Evolutionary conservation across 2,888 invertebrate species (phyloP).

Genomic region (Mellilla xanthometata): DNA sequence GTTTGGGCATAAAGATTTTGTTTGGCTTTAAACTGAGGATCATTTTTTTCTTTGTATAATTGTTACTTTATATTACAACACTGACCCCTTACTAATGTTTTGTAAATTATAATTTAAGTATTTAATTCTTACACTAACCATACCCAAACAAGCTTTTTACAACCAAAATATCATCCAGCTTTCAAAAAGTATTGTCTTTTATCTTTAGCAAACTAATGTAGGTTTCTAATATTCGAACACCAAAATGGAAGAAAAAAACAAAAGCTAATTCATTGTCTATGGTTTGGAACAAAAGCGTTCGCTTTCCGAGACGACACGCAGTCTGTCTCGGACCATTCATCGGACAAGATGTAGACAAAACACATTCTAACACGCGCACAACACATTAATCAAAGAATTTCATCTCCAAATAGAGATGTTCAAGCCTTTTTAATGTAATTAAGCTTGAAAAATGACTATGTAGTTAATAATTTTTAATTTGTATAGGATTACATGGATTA

Average conservation of each 20-base stretch:
- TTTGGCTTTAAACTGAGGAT: too few species aligned
- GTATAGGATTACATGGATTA: constrained; percentile 62
- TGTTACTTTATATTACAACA: too few species aligned
- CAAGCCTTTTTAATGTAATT: constrained; percentile 41
- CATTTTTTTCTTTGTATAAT: too few species aligned
- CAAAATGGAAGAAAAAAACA: constrained; percentile 49
- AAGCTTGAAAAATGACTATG: constrained; percentile 44
- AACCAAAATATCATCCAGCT: constrained; percentile 12
- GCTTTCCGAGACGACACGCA: constrained; percentile 50
- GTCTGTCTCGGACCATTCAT: constrained; percentile 54
- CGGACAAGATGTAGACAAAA: constrained; percentile 39
- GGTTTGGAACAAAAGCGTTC: constrained; percentile 48
- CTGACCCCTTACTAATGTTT: too few species aligned
- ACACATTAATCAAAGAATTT: constrained; percentile 53
- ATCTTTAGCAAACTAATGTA: too few species aligned
- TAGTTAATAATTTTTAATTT: constrained; percentile 62
- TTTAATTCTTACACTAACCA: background rate
- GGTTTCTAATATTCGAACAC: constrained; percentile 6
- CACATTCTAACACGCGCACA: constrained; percentile 40
- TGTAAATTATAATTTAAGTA: too few species aligned
- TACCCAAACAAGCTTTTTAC: constrained; percentile 19
- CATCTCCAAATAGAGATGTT: constrained; percentile 34
- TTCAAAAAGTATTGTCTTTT: too few species aligned
- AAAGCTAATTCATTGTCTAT: constrained; percentile 49
- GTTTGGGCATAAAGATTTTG: too few species aligned